A percentile compares a stretch with the other conserved stretches of the same genome.
Evolutionary conservation across 2,888 invertebrate genomes (phyloP).

Genomic region (Bellardia bayeri): DNA sequence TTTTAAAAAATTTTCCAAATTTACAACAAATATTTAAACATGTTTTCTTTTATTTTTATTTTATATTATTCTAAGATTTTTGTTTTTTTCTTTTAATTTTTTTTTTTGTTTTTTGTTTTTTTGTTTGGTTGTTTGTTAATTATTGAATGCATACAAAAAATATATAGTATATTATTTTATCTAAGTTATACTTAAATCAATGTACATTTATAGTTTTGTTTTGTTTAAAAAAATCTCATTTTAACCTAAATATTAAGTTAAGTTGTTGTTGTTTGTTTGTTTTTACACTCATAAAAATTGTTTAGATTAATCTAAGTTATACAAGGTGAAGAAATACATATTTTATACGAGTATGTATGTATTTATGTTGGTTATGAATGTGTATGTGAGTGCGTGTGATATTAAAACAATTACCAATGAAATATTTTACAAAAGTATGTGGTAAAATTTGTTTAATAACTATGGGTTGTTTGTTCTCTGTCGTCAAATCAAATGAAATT

Average conservation of each 20-base stretch:
- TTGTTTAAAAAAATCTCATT: slow-evolving; percentile 61
- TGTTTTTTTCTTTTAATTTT: slow-evolving; percentile 13
- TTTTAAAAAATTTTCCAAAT: slow-evolving; percentile 44
- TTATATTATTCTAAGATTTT: slow-evolving; percentile 8
- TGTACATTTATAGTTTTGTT: slow-evolving; percentile 56
- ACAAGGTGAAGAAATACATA: slow-evolving; percentile 25
- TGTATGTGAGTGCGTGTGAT: not conserved
- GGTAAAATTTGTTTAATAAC: not conserved
- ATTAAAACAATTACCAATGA: slow-evolving; percentile 31
- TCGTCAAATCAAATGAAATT: slow-evolving; percentile 8
- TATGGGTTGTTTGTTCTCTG: slow-evolving; percentile 49
- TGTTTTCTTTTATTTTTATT: not conserved
- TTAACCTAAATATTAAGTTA: slow-evolving; percentile 63
- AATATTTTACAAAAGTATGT: slow-evolving; percentile 53
- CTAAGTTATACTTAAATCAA: slow-evolving; percentile 61
- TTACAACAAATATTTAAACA: slow-evolving; percentile 60
- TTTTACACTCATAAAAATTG: slow-evolving; percentile 59
- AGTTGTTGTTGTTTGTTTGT: slow-evolving; percentile 28
- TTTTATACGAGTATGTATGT: slow-evolving; percentile 17
- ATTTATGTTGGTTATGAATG: not conserved
- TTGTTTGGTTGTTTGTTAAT: slow-evolving; percentile 15
- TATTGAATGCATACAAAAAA: slow-evolving; percentile 72
- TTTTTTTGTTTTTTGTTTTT: not conserved
- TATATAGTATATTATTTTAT: slow-evolving; percentile 57
- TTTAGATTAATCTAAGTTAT: slow-evolving; percentile 57